phyloP scores from a whole-genome alignment of 2,113 vertebrate species.

The Myotis lucifugus region DNA sequence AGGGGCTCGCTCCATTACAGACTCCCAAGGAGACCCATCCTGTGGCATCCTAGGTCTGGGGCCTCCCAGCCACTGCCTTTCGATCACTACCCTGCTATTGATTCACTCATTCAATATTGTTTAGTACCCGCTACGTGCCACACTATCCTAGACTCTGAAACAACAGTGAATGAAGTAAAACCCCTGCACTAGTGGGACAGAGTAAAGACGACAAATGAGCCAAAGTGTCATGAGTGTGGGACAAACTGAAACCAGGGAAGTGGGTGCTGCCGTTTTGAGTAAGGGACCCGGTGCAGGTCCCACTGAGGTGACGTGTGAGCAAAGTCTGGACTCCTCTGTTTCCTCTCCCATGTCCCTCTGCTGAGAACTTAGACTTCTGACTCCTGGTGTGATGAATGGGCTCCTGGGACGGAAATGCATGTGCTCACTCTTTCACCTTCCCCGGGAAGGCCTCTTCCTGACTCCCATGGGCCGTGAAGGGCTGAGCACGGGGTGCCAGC shows the following conservation, averaged over 20 bases:
- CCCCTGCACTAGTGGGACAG: too few species aligned
- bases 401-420: fast-evolving
- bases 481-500: fast-evolving
- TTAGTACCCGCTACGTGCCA: too few species aligned
- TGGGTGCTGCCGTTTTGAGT: background rate
- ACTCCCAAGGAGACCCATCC: background rate
- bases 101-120: background rate
- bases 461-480: fast-evolving
- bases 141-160: background rate
- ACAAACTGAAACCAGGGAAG: background rate
- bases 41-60: background rate
- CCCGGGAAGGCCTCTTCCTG: fast-evolving
- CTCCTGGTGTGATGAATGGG: fast-evolving
- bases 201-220: fast-evolving
- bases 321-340: background rate
- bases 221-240: background rate
- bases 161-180: background rate
- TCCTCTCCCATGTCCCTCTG: background rate
- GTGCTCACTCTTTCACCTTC: too few species aligned
- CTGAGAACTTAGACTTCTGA: fast-evolving
- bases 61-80: background rate
- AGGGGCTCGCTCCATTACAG: background rate
- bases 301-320: fast-evolving
- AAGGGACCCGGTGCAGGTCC: background rate
- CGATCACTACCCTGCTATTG: background rate